Base-by-base conservation (phyloP, 30 jellyfish, hydroid and myxozoan species). In the Aurelia coerulea region DNA sequence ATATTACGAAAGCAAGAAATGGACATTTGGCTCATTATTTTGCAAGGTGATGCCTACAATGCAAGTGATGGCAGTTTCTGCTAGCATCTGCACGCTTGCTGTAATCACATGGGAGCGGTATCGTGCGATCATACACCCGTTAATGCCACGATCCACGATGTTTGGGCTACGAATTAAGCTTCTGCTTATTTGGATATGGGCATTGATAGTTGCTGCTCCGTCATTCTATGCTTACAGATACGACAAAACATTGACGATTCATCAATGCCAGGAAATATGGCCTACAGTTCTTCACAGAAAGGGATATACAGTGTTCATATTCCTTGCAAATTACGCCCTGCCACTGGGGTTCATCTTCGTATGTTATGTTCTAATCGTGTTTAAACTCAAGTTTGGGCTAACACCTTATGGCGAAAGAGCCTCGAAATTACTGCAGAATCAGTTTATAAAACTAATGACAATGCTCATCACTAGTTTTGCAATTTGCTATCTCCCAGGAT, bases 61-160 rank as follows among this genome's bases (percentile, higher is more conserved):
- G 60, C 97, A 89, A 64, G 90, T 89, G 5, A 73, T 81, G 66
- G 65, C 92, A 6, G 97, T 89, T 0, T 89, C 97, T n/a, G 97
- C 97, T 14, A 81, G 97, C 71, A 89, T 89, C 17, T 73, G 85
- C 53, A 89, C 97, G 49, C 79, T 89, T 16, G 85, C 97, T 4
- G 64, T 70, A 53, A 89, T 89, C 85, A 80, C 97, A 34, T 89
- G 89, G 88, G 97, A 89, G 67, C 88, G 97, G 18, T 81, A 89
- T 72, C 91, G 83, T 34, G 97, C 97, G 79, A 80, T 89, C 18
- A 66, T 89, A 17, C 66, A 89, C 81, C 97, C 97, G 7, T 51
- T 89, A 81, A 79, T 66, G 18, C 97, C 97, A 16, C 66, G 97
- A 31, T 89, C 97, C 8, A 79, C 97, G 32, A 51, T 80, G 53